Conservation (phyloP, 53 echinoderm and acorn worm species). For the Stichopus horrens region DNA sequence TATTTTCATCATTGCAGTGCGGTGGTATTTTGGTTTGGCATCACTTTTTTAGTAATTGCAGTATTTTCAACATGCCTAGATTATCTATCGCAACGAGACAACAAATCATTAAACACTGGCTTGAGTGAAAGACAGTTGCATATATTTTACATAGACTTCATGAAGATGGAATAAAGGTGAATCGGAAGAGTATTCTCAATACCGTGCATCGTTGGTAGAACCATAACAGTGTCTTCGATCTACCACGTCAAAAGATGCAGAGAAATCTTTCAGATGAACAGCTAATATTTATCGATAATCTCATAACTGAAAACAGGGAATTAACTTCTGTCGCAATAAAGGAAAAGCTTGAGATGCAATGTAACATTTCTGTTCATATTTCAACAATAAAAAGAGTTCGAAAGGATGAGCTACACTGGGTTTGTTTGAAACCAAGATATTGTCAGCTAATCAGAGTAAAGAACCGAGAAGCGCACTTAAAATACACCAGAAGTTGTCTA, state of each 20-base stretch:
- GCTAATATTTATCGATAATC: background rate
- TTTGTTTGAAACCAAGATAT: constrained; percentile 5
- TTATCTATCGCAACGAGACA: background rate
- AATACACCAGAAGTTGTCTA: constrained; percentile 28
- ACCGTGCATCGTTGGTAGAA: constrained; percentile 13
- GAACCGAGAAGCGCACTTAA: constrained; percentile 28
- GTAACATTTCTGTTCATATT: background rate
- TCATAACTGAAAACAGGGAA: constrained; percentile 10
- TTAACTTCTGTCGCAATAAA: constrained; percentile 17
- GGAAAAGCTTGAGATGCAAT: background rate
- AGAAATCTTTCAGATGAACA: background rate
- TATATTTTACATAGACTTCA: background rate
- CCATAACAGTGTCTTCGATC: background rate
- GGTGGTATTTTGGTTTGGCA: too few species aligned
- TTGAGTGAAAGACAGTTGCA: background rate
- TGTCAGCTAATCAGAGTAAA: constrained; percentile 15
- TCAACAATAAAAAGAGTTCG: constrained; percentile 42
- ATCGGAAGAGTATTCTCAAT: constrained; percentile 4
- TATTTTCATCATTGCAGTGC: too few species aligned
- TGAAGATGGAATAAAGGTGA: background rate
- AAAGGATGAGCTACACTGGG: constrained; percentile 43
- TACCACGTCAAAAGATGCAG: background rate
- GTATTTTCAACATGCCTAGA: too few species aligned
- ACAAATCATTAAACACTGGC: background rate
- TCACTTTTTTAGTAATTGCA: too few species aligned